Percentiles rank a stretch among this genome's conserved stretches.
Conservation (phyloP, 2,888 invertebrate genomes). For the Mesorhabditis sp. region DNA sequence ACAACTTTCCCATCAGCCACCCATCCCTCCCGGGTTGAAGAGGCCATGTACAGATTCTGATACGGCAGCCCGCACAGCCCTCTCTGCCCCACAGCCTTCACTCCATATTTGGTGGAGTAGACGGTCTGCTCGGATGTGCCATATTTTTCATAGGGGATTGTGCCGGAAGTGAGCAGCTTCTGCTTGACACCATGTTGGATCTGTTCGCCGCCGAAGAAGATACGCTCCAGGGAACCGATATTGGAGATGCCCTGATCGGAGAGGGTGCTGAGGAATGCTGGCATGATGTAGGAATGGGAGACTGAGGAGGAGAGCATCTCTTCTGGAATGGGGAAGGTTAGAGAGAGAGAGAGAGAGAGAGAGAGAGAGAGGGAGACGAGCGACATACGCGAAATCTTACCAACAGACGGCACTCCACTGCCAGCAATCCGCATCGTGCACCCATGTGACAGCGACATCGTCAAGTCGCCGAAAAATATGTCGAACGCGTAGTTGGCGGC, state of each 20-base stretch:
- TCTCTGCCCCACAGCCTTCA: constrained; percentile 13
- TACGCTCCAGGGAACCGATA: constrained; percentile 16
- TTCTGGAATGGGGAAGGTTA: constrained; percentile 10
- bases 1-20: background rate
- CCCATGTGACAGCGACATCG: constrained; percentile 29
- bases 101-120: constrained; percentile 30
- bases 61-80: constrained; percentile 27
- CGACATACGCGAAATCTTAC: background rate
- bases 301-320: constrained; percentile 18
- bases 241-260: constrained; percentile 3
- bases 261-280: constrained; percentile 33
- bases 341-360: no score
- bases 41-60: constrained; percentile 16
- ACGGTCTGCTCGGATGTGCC: constrained; percentile 46
- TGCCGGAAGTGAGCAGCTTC: constrained; percentile 1
- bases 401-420: background rate
- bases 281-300: constrained; percentile 49
- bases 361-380: no score
- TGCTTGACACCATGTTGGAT: constrained; percentile 15
- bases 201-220: constrained; percentile 45
- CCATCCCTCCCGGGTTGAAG: constrained; percentile 10
- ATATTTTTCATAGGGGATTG: background rate
- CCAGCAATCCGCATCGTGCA: constrained; percentile 21
- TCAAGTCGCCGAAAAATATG: constrained; percentile 53
- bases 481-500: constrained; percentile 51